Evolutionary conservation across 1,140 invertebrate genomes (phyloP).

Genomic region (Macrotrachela quadricornifera): DNA sequence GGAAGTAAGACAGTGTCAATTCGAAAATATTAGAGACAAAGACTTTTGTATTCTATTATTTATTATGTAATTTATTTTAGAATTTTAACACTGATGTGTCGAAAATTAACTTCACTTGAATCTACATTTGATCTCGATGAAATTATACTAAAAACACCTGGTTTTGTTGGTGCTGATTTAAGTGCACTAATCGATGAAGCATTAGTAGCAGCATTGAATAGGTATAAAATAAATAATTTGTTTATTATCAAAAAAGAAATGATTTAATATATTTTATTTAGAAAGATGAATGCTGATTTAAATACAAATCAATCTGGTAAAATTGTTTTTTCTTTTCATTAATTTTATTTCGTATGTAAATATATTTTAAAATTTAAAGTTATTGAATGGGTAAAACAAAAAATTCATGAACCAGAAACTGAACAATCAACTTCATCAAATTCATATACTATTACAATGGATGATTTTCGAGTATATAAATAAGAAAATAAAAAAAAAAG

Average conservation of each 20-base stretch:
- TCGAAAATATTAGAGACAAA: too few relatives aligned
- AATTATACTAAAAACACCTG: slow-evolving; percentile 16
- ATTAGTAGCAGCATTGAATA: slow-evolving; percentile 2
- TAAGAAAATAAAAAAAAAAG: background rate
- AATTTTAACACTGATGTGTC: slow-evolving; percentile 1
- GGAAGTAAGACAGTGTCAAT: too few relatives aligned
- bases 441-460: background rate
- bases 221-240: background rate
- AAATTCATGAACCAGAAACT: background rate
- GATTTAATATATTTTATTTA: background rate
- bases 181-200: slow-evolving; percentile 36
- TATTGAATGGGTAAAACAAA: slow-evolving; percentile 2
- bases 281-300: background rate
- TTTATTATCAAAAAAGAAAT: background rate
- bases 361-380: background rate
- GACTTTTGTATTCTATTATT: too few relatives aligned
- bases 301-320: background rate
- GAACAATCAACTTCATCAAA: background rate
- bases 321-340: background rate
- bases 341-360: too few relatives aligned
- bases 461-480: background rate
- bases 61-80: too few relatives aligned
- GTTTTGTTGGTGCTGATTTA: slow-evolving; percentile 35
- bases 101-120: background rate
- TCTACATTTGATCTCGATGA: background rate